phyloP scores from a whole-genome alignment of 2,113 vertebrate species.

The Lepidothrix coronata region DNA sequence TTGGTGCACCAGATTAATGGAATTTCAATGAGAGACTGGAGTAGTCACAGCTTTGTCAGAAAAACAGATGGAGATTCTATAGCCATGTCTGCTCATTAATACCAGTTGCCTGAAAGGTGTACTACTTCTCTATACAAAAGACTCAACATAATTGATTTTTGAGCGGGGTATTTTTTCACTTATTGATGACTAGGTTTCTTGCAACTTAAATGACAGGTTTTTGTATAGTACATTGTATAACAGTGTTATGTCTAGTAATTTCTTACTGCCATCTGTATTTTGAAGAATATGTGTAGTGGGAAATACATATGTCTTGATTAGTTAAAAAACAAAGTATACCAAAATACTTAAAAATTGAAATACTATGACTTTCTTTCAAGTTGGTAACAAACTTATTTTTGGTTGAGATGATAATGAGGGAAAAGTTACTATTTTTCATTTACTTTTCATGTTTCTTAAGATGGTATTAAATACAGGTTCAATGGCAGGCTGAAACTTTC shows the following conservation, averaged over 20 bases:
- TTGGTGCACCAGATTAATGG: conserved; percentile 83
- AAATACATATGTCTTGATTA: conserved; percentile 23
- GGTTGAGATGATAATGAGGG: not conserved
- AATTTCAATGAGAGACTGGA: conserved; percentile 83
- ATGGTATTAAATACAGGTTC: not conserved
- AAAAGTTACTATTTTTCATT: not conserved
- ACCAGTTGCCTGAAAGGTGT: conserved; percentile 83
- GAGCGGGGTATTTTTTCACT: conserved; percentile 69
- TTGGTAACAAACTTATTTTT: not conserved
- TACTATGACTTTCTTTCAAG: not conserved
- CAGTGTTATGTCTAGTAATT: conserved; percentile 40
- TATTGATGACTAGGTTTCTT: conserved; percentile 77
- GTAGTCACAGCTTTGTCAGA: conserved; percentile 84
- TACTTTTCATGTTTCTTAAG: not conserved
- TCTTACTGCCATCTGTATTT: conserved; percentile 53
- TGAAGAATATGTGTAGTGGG: not conserved
- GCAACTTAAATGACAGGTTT: conserved; percentile 74
- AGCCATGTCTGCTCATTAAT: conserved; percentile 83
- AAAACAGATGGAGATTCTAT: conserved; percentile 86
- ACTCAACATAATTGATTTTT: conserved; percentile 83
- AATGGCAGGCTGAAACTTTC: not conserved
- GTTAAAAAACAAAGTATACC: not conserved
- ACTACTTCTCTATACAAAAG: conserved; percentile 79
- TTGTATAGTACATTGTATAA: conserved; percentile 57
- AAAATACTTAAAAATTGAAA: conserved; percentile 2